These are phyloP conservation scores for Melieria crassipennis DNA, from an alignment of 2,888 invertebrate species.

Conservation along the genomic window DNA sequence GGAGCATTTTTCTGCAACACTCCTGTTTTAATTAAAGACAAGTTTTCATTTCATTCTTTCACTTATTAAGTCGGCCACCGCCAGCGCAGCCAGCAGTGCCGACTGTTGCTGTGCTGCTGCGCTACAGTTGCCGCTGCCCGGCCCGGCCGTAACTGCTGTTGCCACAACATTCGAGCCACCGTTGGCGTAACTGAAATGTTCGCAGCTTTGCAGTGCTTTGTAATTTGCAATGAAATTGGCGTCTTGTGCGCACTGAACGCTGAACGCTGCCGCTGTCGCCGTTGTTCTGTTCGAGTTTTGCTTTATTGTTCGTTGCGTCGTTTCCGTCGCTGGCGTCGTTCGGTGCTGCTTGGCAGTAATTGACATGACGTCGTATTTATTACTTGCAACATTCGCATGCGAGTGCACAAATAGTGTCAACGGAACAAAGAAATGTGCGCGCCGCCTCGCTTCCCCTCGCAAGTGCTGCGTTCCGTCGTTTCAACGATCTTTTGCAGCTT, in stretches of 20 bases:
- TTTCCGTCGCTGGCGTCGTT: conserved; percentile 4
- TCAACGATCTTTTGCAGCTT: too few relatives aligned
- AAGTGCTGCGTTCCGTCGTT: too few relatives aligned
- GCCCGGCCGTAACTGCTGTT: too few relatives aligned
- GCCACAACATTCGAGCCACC: too few relatives aligned
- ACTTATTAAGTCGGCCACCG: not conserved
- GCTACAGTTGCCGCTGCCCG: too few relatives aligned
- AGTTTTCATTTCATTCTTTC: conserved; percentile 28
- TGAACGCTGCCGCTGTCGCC: conserved; percentile 5
- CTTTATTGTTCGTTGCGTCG: not conserved
- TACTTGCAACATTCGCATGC: conserved; percentile 4
- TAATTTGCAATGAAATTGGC: conserved; percentile 20
- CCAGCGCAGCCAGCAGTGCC: too few relatives aligned
- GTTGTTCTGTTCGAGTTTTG: not conserved
- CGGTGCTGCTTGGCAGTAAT: conserved; percentile 21
- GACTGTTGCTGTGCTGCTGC: too few relatives aligned
- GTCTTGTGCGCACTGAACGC: not conserved
- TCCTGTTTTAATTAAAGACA: conserved; percentile 27
- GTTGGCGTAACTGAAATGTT: too few relatives aligned
- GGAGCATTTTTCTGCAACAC: conserved; percentile 3
- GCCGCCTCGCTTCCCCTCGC: too few relatives aligned
- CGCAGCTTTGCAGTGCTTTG: not conserved
- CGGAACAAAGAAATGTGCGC: not conserved
- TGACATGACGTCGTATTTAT: conserved; percentile 28
- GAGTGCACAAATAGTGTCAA: conserved; percentile 17